Evolutionary conservation across 2,797 vertebrate genomes (phyloP).

Genomic region (Alcedo atthis): DNA sequence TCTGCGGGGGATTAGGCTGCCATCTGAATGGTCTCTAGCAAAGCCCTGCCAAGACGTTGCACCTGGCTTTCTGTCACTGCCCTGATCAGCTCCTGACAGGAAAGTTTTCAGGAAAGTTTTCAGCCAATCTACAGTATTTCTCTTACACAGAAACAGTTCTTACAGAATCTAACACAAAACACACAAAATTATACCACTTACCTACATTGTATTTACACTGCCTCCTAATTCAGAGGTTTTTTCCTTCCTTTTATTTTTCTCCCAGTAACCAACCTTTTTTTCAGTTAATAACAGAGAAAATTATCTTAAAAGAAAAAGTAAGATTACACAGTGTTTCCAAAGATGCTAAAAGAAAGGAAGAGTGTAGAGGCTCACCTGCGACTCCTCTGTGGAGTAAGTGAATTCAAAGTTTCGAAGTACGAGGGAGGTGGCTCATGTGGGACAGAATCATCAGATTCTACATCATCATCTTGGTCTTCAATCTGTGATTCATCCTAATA

Average conservation of each 20-base stretch:
- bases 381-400: constrained; percentile 75
- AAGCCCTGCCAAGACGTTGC: neutral
- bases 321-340: neutral
- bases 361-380: constrained; percentile 73
- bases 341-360: neutral
- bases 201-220: neutral
- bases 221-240: neutral
- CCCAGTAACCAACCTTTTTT: neutral
- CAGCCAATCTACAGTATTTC: neutral
- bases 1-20: rapidly evolving
- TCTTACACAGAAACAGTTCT: constrained; percentile 20
- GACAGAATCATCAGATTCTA: constrained; percentile 85
- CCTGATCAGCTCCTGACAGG: neutral
- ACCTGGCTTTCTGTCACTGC: neutral
- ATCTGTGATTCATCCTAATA: constrained; percentile 79
- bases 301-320: neutral
- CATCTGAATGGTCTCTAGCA: neutral
- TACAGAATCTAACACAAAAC: constrained; percentile 26
- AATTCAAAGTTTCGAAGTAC: constrained; percentile 85
- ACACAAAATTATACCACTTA: constrained; percentile 5
- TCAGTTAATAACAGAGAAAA: neutral
- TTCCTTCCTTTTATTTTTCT: too few relatives aligned
- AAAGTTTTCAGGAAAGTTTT: neutral
- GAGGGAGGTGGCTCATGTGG: constrained; percentile 85
- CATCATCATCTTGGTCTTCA: constrained; percentile 73